These are phyloP conservation scores for Teleogryllus occipitalis DNA, from an alignment of 1,140 invertebrate species.

Conservation along the genomic window DNA sequence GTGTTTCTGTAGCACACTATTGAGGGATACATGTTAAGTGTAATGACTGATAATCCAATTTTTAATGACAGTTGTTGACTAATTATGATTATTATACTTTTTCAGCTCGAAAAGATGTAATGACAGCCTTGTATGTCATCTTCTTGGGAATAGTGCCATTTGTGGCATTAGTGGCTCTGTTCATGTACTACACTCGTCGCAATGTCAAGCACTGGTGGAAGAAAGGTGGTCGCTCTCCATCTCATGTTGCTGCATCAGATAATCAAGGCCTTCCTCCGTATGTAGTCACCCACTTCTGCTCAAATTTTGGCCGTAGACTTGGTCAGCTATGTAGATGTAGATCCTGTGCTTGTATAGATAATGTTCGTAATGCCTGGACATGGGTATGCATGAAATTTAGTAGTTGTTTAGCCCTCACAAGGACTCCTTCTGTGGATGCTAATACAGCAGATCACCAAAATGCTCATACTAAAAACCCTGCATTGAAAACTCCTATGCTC, in stretches of 20 bases:
- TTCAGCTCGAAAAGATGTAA: conserved; percentile 62
- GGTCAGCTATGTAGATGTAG: background rate
- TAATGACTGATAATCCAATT: no score
- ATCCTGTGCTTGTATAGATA: background rate
- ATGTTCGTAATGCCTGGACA: background rate
- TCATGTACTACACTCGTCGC: conserved; percentile 60
- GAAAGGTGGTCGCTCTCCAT: conserved; percentile 34
- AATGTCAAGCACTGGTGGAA: conserved; percentile 53
- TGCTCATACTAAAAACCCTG: background rate
- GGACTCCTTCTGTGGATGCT: background rate
- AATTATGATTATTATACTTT: conserved; percentile 24
- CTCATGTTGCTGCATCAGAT: background rate
- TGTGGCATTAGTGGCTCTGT: conserved; percentile 50
- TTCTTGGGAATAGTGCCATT: conserved; percentile 75
- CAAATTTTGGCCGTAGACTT: background rate
- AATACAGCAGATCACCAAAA: background rate
- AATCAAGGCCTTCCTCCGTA: conserved; percentile 8
- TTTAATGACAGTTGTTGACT: conserved; percentile 16
- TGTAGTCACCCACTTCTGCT: conserved; percentile 4
- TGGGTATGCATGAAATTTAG: background rate
- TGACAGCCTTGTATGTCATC: conserved; percentile 66
- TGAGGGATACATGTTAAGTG: no score
- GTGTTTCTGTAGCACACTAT: no score
- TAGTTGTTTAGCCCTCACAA: background rate
- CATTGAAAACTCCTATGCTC: background rate